Percentiles rank a stretch among this genome's conserved stretches.
Conservation (phyloP, 2,888 invertebrate species). For the Tuberolachnus salignus region DNA sequence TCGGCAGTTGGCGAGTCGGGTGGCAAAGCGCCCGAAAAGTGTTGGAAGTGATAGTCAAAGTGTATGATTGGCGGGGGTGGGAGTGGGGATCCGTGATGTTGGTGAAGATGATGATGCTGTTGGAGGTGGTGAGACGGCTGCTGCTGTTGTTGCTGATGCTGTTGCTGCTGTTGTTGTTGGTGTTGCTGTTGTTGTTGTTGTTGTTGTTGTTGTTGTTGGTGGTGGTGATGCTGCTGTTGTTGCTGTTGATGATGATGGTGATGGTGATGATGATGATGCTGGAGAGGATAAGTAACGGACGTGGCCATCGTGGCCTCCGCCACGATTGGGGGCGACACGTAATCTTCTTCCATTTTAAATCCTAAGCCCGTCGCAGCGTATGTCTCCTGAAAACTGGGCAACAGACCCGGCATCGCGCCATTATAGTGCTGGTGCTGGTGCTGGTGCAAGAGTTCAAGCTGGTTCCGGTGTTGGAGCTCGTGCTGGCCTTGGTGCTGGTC, state of each 20-base stretch:
- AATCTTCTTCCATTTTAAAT: constrained; percentile 86
- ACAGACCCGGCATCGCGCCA: constrained; percentile 59
- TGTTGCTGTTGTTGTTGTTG: constrained; percentile 64
- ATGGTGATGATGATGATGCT: constrained; percentile 58
- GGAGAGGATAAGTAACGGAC: constrained; percentile 59
- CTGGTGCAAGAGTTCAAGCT: no score
- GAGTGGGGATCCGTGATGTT: constrained; percentile 65
- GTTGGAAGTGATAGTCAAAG: constrained; percentile 68
- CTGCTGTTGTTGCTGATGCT: constrained; percentile 38
- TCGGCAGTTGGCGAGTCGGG: constrained; percentile 63
- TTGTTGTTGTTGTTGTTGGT: constrained; percentile 59
- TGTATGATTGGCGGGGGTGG: constrained; percentile 63
- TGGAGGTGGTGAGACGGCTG: constrained; percentile 58
- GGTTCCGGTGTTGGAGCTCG: constrained; percentile 58
- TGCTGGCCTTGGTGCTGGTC: constrained; percentile 65
- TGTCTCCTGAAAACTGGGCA: constrained; percentile 87
- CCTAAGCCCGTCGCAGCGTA: constrained; percentile 70
- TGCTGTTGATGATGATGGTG: constrained; percentile 58
- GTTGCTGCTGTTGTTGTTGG: constrained; percentile 59
- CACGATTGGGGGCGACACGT: constrained; percentile 61
- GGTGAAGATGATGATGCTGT: constrained; percentile 62
- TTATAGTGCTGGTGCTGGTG: constrained; percentile 60
- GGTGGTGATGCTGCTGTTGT: constrained; percentile 58
- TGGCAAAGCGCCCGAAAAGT: constrained; percentile 66
- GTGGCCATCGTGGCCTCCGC: constrained; percentile 60